Evolutionary conservation across 1,140 invertebrate species (phyloP), one percentile per base, ranked within the genome.

Genomic region (Cataglyphis hispanica): DNA sequence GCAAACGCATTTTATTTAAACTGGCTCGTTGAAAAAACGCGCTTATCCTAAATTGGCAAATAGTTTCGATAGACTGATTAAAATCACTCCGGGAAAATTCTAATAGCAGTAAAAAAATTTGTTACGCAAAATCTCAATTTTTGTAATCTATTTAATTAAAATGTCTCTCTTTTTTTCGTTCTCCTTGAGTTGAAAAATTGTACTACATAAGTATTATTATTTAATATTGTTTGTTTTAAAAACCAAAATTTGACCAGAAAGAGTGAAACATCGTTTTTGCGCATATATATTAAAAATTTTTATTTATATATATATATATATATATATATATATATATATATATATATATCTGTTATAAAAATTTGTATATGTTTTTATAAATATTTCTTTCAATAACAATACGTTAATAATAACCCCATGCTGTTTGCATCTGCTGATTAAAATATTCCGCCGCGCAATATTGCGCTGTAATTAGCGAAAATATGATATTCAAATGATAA

Each of bases 1-100:
- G 34, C 50, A 72, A 81, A 81, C 25, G 67, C 37, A 43, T 27
- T 81, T 31, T 74, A 74, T 61, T 83, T 58, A 2, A 43, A 53
- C 10, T 7, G 19, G 19, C 0, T 53, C 5, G 37, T 60, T 19
- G 53, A 43, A 46, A 60, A 72, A 58, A 74, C 7, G 1, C 2
- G 4, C 19, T 11, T 40, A 13, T 7, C 11, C 37, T 19, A 43
- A 81, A 0, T 22, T 22, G 25, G 19, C 40, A 83, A 74, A 83
- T 27, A 74, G 53, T 83, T 74, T 72, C n/a, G 13, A 34, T 22
- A 34, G 37, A 11, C 31, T 67, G 37, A 74, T 46, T 69, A 81
- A 81, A 69, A 60, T 72, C 25, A 27, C 13, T 25, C 3, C 1
- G 7, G 25, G 10, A 43, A 27, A 72, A 70, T 58, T 5, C 1